These are phyloP conservation scores for Episyrphus balteatus DNA, from an alignment of 1,140 invertebrate species.

Conservation along the genomic window DNA sequence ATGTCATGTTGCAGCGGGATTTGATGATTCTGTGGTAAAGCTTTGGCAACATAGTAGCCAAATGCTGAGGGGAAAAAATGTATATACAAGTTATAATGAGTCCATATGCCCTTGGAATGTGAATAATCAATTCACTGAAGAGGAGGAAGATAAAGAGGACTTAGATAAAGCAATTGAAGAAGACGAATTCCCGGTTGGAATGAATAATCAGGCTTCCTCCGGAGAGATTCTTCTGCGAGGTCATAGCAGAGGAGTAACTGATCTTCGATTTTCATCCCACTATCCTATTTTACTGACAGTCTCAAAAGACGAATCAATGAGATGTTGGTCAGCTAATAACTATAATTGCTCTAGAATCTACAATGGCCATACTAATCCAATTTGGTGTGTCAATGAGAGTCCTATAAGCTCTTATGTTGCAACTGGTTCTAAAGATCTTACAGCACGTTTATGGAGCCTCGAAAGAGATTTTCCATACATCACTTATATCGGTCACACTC, in stretches of 20 bases:
- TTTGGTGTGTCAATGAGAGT: slow-evolving; percentile 74
- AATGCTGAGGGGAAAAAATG: slow-evolving; percentile 20
- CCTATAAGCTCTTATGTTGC: slow-evolving; percentile 60
- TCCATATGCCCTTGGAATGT: slow-evolving; percentile 27
- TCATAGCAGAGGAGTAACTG: slow-evolving; percentile 62
- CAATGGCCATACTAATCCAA: slow-evolving; percentile 72
- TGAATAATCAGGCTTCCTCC: slow-evolving; percentile 23
- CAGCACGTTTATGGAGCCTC: slow-evolving; percentile 74
- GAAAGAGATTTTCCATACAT: slow-evolving; percentile 67
- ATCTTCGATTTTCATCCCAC: slow-evolving; percentile 49
- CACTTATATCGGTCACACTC: slow-evolving; percentile 70
- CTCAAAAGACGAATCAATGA: slow-evolving; percentile 66
- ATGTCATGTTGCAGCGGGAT: slow-evolving; percentile 31
- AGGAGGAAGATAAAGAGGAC: slow-evolving; percentile 15
- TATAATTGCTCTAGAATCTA: slow-evolving; percentile 58
- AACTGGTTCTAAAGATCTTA: slow-evolving; percentile 74
- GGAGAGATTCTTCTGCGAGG: slow-evolving; percentile 52
- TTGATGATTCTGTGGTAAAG: slow-evolving; percentile 27
- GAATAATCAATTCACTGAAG: slow-evolving; percentile 17
- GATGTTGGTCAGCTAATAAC: slow-evolving; percentile 56
- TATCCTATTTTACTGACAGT: slow-evolving; percentile 55
- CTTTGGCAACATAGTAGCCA: slow-evolving; percentile 33
- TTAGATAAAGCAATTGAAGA: slow-evolving; percentile 10
- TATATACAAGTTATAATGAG: slow-evolving; percentile 18
- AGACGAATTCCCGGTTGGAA: slow-evolving; percentile 8